These are phyloP conservation scores for Phycodurus eques DNA, from an alignment of 2,113 vertebrate genomes.

Conservation along the genomic window DNA sequence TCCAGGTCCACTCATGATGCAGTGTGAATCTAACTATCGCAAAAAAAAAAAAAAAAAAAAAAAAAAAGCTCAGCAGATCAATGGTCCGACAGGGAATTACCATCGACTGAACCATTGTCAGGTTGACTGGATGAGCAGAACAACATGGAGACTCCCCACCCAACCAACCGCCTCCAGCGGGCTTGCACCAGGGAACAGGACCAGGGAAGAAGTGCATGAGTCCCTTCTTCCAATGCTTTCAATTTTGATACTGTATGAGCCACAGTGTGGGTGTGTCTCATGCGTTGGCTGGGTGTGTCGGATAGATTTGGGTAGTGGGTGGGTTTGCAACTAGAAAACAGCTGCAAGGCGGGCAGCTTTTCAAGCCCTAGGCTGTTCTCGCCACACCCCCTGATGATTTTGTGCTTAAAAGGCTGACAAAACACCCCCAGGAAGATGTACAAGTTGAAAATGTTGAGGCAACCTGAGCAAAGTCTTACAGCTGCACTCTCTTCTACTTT, in stretches of 20 bases:
- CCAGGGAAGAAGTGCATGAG: neutral
- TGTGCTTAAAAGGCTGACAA: neutral
- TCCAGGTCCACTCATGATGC: neutral
- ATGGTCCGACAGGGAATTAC: neutral
- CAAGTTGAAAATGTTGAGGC: neutral
- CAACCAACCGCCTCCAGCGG: neutral
- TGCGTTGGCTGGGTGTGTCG: neutral
- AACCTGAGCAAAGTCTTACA: neutral
- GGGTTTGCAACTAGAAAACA: constrained; percentile 40
- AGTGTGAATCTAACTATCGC: neutral
- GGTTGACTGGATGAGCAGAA: neutral
- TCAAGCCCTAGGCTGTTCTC: neutral
- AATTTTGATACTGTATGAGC: constrained; percentile 14
- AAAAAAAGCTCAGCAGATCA: neutral
- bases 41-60: too few species aligned
- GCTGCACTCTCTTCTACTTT: neutral
- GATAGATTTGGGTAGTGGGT: neutral
- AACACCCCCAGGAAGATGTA: neutral
- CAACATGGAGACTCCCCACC: neutral
- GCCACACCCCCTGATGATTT: neutral
- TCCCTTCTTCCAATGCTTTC: too few species aligned
- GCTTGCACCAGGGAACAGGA: neutral
- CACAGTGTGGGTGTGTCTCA: neutral
- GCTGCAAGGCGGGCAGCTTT: constrained; percentile 44
- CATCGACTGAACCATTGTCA: neutral